These are phyloP conservation scores for Meloidogyne hapla DNA, from an alignment of 1,140 invertebrate genomes.

Conservation along the genomic window DNA sequence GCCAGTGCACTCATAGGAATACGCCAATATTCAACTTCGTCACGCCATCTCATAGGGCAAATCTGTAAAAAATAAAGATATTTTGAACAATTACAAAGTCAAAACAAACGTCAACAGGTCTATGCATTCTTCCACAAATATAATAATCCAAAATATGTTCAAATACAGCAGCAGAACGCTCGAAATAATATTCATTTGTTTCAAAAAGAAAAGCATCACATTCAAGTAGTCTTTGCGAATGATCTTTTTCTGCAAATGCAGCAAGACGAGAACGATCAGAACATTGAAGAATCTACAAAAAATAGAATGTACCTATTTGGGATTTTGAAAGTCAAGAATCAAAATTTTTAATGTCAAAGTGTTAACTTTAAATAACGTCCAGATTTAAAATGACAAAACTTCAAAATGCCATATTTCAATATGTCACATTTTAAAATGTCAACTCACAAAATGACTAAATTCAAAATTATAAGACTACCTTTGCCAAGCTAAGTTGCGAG, in stretches of 20 bases:
- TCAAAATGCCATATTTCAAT: background rate
- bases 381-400: background rate
- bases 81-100: no score
- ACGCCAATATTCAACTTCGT: slow-evolving; percentile 52
- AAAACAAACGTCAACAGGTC: slow-evolving; percentile 53
- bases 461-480: no score
- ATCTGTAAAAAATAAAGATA: slow-evolving; percentile 7
- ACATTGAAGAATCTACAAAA: slow-evolving; percentile 42
- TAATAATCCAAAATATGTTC: slow-evolving; percentile 54
- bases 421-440: no score
- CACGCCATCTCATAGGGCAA: slow-evolving; percentile 56
- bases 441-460: no score
- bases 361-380: background rate
- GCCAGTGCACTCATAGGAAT: slow-evolving; percentile 53
- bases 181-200: slow-evolving; percentile 57
- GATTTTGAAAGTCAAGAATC: background rate
- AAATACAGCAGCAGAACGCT: slow-evolving; percentile 53
- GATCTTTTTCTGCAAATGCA: slow-evolving; percentile 49
- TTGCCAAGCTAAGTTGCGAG: slow-evolving; percentile 40
- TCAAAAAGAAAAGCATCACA: slow-evolving; percentile 55
- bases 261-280: slow-evolving; percentile 51
- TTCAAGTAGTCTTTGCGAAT: slow-evolving; percentile 50
- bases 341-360: background rate
- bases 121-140: slow-evolving; percentile 54
- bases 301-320: background rate